A percentile compares a stretch with the other conserved stretches of the same genome.
phyloP scores from a whole-genome alignment of 2,888 invertebrate genomes.

The Scotopteryx bipunctaria region DNA sequence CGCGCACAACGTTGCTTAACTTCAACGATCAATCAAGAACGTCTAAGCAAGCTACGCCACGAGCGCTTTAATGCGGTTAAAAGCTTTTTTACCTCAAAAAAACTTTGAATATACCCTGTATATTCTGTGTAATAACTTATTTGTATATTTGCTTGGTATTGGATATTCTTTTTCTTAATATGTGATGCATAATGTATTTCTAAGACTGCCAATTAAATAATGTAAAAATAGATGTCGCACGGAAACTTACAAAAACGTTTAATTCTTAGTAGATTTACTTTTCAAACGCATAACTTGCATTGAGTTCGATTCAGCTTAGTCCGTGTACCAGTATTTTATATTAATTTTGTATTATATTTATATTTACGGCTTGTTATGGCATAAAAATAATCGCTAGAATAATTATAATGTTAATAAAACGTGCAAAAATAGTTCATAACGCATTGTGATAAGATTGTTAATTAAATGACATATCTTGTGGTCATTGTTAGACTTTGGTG shows the following conservation, averaged over 20 bases:
- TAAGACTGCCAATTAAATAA: neutral
- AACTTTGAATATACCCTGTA: too few species aligned
- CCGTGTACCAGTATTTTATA: slow-evolving; percentile 11
- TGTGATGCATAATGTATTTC: neutral
- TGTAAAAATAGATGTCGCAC: too few species aligned
- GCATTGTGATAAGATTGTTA: slow-evolving; percentile 57
- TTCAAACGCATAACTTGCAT: neutral
- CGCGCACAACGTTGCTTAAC: too few species aligned
- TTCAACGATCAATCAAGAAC: too few species aligned
- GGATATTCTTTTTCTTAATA: neutral
- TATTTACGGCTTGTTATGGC: slow-evolving; percentile 7
- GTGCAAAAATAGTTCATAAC: slow-evolving; percentile 47
- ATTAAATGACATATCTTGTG: slow-evolving; percentile 51
- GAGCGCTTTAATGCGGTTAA: too few species aligned
- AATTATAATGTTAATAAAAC: slow-evolving; percentile 22
- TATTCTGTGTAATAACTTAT: too few species aligned
- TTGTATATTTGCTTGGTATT: neutral
- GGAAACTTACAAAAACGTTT: too few species aligned
- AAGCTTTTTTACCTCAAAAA: too few species aligned
- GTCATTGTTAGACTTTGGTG: slow-evolving; percentile 4
- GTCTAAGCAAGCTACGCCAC: too few species aligned
- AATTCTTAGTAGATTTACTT: neutral
- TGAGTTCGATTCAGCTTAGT: neutral
- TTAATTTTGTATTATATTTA: slow-evolving; percentile 8
- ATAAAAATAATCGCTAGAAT: slow-evolving; percentile 13